Percentiles rank a stretch among this genome's conserved stretches.
phyloP scores from a whole-genome alignment of 2,113 vertebrate species.

The Odontophorus gujanensis region DNA sequence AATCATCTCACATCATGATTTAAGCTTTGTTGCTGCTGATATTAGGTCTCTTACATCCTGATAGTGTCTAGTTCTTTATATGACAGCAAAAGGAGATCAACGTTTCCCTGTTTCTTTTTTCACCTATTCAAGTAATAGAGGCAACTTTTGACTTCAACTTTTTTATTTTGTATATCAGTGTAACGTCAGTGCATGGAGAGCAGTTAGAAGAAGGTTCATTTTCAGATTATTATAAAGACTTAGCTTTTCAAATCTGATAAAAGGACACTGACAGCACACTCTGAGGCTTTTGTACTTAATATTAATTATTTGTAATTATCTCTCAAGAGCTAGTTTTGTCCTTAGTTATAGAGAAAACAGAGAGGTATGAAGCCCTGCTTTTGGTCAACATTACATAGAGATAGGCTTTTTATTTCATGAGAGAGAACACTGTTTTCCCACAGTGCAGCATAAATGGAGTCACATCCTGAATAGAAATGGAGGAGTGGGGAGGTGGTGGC shows the following conservation, averaged over 20 bases:
- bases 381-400: neutral
- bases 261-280: neutral
- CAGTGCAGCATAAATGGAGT: neutral
- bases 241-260: neutral
- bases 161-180: neutral
- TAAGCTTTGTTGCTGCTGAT: neutral
- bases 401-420: neutral
- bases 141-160: neutral
- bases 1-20: neutral
- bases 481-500: neutral
- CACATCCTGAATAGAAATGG: constrained; percentile 4
- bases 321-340: neutral
- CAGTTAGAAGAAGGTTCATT: neutral
- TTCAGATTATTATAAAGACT: neutral
- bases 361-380: neutral
- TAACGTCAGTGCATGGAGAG: neutral
- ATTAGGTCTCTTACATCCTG: neutral
- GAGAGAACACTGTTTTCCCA: constrained; percentile 4
- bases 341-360: neutral
- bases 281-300: neutral
- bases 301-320: neutral
- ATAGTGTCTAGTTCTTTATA: neutral
- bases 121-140: neutral
- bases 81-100: neutral
- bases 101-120: neutral